Evolutionary conservation across 2,888 invertebrate species (phyloP).

Genomic region (Callosobruchus maculatus): DNA sequence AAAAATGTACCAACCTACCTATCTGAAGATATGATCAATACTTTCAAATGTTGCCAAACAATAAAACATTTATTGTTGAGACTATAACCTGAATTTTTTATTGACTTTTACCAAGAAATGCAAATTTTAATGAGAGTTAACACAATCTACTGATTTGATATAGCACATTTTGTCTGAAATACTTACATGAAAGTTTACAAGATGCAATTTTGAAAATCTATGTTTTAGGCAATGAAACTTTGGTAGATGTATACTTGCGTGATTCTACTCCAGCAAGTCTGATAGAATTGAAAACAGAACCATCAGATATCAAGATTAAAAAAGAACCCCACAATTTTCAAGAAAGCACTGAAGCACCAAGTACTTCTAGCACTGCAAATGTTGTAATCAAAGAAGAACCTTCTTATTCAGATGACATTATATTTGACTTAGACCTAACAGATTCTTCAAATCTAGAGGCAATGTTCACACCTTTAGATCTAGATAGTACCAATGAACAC

Average conservation of each 20-base stretch:
- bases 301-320: not conserved
- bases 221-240: constrained; percentile 71
- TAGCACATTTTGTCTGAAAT: too few species aligned
- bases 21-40: too few species aligned
- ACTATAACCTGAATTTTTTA: too few species aligned
- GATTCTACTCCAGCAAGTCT: constrained; percentile 17
- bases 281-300: not conserved
- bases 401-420: not conserved
- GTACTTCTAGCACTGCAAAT: not conserved
- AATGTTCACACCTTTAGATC: not conserved
- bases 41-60: too few species aligned
- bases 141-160: too few species aligned
- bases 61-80: too few species aligned
- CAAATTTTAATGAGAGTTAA: too few species aligned
- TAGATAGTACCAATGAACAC: not conserved
- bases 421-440: not conserved
- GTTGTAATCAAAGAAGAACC: not conserved
- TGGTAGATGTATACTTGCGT: constrained; percentile 69
- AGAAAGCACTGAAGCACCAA: not conserved
- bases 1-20: too few species aligned
- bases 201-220: not conserved
- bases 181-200: too few species aligned
- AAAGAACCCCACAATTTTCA: not conserved
- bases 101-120: too few species aligned
- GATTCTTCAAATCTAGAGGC: not conserved